A percentile compares a stretch with the other conserved stretches of the same genome.
These are phyloP conservation scores for Mesorhabditis spiculigera DNA, from an alignment of 2,888 invertebrate genomes.

Conservation along the genomic window DNA sequence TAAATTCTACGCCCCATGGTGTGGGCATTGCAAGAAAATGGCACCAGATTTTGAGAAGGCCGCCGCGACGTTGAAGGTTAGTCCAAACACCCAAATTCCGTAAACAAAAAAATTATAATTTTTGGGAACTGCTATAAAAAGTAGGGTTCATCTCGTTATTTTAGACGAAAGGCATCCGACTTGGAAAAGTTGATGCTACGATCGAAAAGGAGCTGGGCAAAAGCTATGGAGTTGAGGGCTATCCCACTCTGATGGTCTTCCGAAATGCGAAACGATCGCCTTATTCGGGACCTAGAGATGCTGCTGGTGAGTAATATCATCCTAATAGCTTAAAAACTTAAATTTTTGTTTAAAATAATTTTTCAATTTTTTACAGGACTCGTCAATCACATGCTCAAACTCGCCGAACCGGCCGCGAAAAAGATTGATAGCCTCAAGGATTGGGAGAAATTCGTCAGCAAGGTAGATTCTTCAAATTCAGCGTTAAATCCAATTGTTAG, in stretches of 20 bases:
- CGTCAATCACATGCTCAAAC: conserved; percentile 64
- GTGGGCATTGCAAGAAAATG: conserved; percentile 63
- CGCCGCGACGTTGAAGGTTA: conserved; percentile 58
- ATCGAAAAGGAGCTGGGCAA: conserved; percentile 62
- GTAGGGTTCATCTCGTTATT: background rate
- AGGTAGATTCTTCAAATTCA: conserved; percentile 29
- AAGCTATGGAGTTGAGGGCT: conserved; percentile 63
- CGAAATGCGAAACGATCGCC: conserved; percentile 60
- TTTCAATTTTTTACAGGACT: conserved; percentile 59
- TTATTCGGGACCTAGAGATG: conserved; percentile 64
- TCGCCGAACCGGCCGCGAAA: conserved; percentile 60
- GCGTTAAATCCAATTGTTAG: conserved; percentile 49
- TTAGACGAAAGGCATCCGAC: conserved; percentile 56
- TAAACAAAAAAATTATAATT: background rate
- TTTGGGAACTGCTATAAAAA: conserved; percentile 18
- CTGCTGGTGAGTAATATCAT: conserved; percentile 31
- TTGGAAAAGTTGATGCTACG: conserved; percentile 66
- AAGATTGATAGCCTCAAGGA: conserved; percentile 58
- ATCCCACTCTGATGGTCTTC: conserved; percentile 65
- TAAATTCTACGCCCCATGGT: conserved; percentile 68
- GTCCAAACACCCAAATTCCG: conserved; percentile 24
- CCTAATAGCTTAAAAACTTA: background rate
- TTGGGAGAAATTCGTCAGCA: conserved; percentile 32
- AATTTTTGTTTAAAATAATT: background rate
- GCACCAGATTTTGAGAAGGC: conserved; percentile 65